phyloP scores from a whole-genome alignment of 2,113 vertebrate species.

The Siniperca knerii region DNA sequence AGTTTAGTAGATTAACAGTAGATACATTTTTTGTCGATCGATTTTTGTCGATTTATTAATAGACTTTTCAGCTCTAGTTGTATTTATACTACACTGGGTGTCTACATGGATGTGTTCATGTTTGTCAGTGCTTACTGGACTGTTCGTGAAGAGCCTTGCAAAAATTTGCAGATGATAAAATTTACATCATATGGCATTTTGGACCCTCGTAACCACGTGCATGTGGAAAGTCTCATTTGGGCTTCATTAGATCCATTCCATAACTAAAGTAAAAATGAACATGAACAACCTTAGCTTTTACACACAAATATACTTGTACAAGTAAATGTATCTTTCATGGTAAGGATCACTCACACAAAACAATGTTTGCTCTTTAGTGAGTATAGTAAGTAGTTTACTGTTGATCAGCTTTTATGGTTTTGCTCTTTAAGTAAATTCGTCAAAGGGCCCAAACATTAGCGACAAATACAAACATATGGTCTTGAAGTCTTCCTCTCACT shows the following conservation, averaged over 20 bases:
- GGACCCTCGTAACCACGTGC: neutral
- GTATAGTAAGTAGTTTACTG: neutral
- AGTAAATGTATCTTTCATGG: neutral
- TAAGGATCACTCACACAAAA: neutral
- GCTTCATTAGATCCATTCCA: too few species aligned
- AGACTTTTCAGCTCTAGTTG: neutral
- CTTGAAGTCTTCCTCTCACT: neutral
- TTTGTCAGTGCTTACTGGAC: too few species aligned
- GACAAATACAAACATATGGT: neutral
- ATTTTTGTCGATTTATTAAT: neutral
- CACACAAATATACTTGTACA: neutral
- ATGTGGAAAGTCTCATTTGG: neutral
- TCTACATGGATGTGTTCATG: too few species aligned
- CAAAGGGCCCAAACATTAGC: neutral
- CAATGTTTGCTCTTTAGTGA: neutral
- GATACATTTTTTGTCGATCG: neutral
- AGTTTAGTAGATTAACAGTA: neutral
- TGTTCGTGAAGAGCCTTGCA: neutral
- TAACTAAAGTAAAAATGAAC: too few species aligned
- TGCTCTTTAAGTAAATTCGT: neutral
- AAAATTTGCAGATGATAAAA: neutral
- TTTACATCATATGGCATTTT: neutral
- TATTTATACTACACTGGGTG: too few species aligned
- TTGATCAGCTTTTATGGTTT: neutral
- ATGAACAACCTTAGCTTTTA: too few species aligned